Evolutionary conservation across 1,140 invertebrate species (phyloP).

Genomic region (Trachymyrmex cornetzi): DNA sequence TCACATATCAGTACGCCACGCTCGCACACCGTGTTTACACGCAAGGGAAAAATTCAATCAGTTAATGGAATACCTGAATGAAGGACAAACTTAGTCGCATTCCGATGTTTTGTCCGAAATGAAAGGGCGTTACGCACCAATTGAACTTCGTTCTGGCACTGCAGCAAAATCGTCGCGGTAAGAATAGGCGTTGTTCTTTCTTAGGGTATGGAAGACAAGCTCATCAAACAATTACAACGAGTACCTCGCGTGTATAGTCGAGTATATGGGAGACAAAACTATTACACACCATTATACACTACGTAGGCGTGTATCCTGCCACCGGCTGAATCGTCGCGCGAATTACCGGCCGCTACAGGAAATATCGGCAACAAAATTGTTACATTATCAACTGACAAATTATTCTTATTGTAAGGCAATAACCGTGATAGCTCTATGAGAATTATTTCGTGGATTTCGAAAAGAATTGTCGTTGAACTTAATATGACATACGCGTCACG

Average conservation of each 20-base stretch:
- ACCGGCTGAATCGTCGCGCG: not conserved
- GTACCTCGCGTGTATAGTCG: not conserved
- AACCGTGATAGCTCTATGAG: not conserved
- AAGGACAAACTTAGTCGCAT: not conserved
- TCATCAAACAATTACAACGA: not conserved
- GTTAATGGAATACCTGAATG: not conserved
- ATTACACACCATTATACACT: not conserved
- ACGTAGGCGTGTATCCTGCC: not conserved
- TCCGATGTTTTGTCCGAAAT: not conserved
- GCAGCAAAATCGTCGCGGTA: not conserved
- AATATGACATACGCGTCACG: conserved; percentile 6
- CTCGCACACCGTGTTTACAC: not conserved
- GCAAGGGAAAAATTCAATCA: not conserved
- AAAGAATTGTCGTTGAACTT: not conserved
- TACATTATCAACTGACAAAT: not conserved
- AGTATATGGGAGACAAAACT: not conserved
- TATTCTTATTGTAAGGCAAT: not conserved
- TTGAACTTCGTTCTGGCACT: not conserved
- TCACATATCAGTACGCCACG: not conserved
- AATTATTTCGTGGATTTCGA: not conserved
- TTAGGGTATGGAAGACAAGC: too few species aligned
- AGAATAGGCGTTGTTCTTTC: not conserved
- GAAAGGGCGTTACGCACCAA: not conserved
- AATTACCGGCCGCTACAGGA: not conserved
- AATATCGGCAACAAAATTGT: not conserved